Evolutionary conservation across 2,113 vertebrate species (phyloP).

Genomic region (Pitta sordida): DNA sequence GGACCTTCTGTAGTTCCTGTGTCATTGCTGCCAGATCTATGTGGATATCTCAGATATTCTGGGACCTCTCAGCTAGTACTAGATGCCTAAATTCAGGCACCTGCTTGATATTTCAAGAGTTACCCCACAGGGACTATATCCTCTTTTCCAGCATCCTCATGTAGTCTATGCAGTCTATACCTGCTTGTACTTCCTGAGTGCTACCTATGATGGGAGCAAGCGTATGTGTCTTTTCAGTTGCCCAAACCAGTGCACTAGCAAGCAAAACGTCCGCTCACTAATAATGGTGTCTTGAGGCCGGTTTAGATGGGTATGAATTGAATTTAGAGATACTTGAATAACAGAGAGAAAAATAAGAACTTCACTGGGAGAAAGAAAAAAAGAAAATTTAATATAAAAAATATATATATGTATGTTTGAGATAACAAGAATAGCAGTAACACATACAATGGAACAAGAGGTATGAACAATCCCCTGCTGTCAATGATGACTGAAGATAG

Average conservation of each 20-base stretch:
- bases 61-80: neutral
- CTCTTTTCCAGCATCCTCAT: neutral
- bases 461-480: no score
- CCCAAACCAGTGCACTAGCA: neutral
- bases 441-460: no score
- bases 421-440: no score
- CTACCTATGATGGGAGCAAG: neutral
- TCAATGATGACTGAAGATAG: no score
- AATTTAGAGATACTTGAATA: no score
- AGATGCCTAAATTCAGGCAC: neutral
- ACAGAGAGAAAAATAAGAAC: no score
- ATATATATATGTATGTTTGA: no score
- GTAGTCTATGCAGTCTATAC: neutral
- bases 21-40: neutral
- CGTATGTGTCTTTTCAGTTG: neutral
- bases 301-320: no score
- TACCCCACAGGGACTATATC: neutral
- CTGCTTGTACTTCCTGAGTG: neutral
- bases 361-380: no score
- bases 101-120: neutral
- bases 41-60: neutral
- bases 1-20: neutral
- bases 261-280: neutral
- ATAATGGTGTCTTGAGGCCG: no score
- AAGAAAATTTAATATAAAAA: no score